Percentiles rank a stretch among this genome's conserved stretches.
phyloP scores from a whole-genome alignment of 1,140 invertebrate genomes.

The Goniozus legneri region DNA sequence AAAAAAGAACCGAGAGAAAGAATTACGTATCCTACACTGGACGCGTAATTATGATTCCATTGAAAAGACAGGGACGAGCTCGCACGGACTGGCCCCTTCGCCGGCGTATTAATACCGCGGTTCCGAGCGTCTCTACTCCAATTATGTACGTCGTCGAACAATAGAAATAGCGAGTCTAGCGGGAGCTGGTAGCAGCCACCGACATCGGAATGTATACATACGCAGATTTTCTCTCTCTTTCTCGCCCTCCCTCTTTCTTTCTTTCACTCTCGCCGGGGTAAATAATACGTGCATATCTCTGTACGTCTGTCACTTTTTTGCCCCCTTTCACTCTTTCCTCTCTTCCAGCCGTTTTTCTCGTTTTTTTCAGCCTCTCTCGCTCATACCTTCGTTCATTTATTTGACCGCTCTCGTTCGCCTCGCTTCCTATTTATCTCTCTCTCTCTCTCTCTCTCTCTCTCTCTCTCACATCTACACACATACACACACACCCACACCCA shows the following conservation, averaged over 20 bases:
- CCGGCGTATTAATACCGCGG: conserved; percentile 29
- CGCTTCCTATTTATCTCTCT: too few species aligned
- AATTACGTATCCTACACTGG: too few species aligned
- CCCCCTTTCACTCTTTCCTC: too few species aligned
- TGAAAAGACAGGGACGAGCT: conserved; percentile 41
- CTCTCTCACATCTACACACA: too few species aligned
- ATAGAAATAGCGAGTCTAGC: conserved; percentile 18
- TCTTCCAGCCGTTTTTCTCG: conserved; percentile 15
- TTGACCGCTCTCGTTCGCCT: conserved; percentile 14
- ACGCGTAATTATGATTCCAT: conserved; percentile 40
- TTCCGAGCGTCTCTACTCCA: conserved; percentile 31
- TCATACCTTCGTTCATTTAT: conserved; percentile 12
- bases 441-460: conserved; percentile 10
- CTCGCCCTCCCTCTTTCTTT: too few species aligned
- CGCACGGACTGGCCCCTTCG: conserved; percentile 20
- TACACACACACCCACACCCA: too few species aligned
- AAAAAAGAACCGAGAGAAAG: too few species aligned
- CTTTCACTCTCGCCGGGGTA: conserved; percentile 20
- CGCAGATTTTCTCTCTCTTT: too few species aligned
- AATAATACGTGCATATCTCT: conserved; percentile 34
- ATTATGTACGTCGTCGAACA: conserved; percentile 43
- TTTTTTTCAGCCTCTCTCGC: conserved; percentile 7
- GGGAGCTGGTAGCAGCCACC: too few species aligned
- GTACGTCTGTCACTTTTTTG: not conserved
- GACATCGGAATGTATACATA: conserved; percentile 17